A percentile compares a stretch with the other conserved stretches of the same genome.
phyloP scores from a whole-genome alignment of 2,797 vertebrate species.

The Xerus rutilus region DNA sequence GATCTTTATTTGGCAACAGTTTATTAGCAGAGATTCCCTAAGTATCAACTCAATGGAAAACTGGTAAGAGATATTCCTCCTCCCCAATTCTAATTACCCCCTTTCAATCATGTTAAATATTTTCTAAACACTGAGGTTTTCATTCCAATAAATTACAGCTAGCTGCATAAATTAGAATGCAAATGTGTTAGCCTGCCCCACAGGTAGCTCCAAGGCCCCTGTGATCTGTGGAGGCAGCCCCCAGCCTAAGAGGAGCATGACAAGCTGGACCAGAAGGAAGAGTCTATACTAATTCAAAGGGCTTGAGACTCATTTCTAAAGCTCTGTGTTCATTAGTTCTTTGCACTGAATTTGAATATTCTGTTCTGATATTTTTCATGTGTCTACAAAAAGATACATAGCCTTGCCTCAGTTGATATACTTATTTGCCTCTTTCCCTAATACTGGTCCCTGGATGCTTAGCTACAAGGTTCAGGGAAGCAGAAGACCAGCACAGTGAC shows the following conservation, averaged over 20 bases:
- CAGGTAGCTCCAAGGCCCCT: neutral
- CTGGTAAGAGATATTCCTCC: slow-evolving; percentile 38
- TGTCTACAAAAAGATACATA: neutral
- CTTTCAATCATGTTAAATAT: slow-evolving; percentile 56
- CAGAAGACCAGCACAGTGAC: neutral
- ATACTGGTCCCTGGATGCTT: neutral
- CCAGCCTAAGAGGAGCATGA: neutral
- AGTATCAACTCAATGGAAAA: neutral
- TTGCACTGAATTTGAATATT: neutral
- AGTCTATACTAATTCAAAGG: neutral
- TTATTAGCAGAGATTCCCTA: slow-evolving; percentile 56
- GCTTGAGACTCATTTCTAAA: neutral
- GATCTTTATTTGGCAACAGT: slow-evolving; percentile 75
- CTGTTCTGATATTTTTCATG: neutral
- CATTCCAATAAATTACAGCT: neutral
- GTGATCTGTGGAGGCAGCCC: neutral
- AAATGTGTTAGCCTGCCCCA: neutral
- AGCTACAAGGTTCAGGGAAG: neutral
- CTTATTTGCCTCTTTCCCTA: neutral
- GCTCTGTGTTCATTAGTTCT: too few relatives aligned
- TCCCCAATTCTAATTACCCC: slow-evolving; percentile 53
- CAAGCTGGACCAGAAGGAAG: neutral
- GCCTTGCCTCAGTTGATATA: too few relatives aligned
- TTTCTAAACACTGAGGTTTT: slow-evolving; percentile 55
- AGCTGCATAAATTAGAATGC: neutral